Evolutionary conservation across 2,888 invertebrate species (phyloP).

Genomic region (Oscheius sp.): DNA sequence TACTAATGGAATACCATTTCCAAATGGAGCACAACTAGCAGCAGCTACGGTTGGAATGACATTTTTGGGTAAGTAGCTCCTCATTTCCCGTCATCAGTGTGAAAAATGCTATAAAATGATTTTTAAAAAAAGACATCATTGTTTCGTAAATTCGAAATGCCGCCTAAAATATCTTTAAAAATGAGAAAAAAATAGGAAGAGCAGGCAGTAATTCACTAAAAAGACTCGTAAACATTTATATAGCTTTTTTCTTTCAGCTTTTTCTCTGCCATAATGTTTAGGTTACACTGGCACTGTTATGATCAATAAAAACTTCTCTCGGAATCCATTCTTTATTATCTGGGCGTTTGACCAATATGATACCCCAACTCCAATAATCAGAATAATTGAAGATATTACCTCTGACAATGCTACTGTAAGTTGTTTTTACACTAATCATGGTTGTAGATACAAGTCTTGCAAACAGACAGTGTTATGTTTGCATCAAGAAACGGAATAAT

Average conservation of each 20-base stretch:
- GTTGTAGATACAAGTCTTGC: constrained; percentile 16
- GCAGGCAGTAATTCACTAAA: too few species aligned
- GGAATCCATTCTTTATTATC: constrained; percentile 9
- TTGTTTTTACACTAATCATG: too few species aligned
- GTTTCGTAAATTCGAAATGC: too few species aligned
- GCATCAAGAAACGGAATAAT: constrained; percentile 7
- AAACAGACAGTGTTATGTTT: constrained; percentile 8
- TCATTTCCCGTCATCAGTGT: too few species aligned
- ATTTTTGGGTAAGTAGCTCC: background rate
- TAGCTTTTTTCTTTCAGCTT: too few species aligned
- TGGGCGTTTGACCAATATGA: constrained; percentile 7
- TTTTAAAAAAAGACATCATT: too few species aligned
- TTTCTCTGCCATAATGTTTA: background rate
- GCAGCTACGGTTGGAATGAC: background rate
- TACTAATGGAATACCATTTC: background rate
- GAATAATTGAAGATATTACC: constrained; percentile 1
- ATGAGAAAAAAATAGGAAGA: too few species aligned
- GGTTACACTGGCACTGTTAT: constrained; percentile 25
- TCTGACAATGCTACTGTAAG: background rate
- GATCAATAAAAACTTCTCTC: constrained; percentile 12
- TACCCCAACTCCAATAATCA: background rate
- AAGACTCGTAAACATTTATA: background rate
- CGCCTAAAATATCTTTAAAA: too few species aligned
- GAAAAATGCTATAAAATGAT: too few species aligned
- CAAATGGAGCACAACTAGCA: constrained; percentile 14